Percentiles rank a stretch among this genome's conserved stretches.
Evolutionary conservation across 2,113 vertebrate species (phyloP).

Genomic region (Bos taurus): ARS-UCD2.0 NC_037342.1:54144501-54145000

Average conservation of each 20-base stretch:
- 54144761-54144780: not conserved
- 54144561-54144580: not conserved
- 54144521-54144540: not conserved
- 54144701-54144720: constrained; percentile 14
- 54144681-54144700: not conserved
- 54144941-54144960: not conserved
- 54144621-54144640: not conserved
- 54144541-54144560: not conserved
- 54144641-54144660: not conserved
- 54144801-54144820: not conserved
- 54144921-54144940: not conserved
- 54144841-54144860: not conserved
- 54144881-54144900: not conserved
- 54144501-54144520: not conserved
- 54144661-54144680: not conserved
- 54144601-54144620: not conserved
- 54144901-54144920: not conserved
- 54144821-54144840: not conserved
- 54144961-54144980: not conserved
- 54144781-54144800: constrained; percentile 1
- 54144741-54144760: not conserved
- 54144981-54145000: not conserved
- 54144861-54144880: not conserved
- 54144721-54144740: not conserved
- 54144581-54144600: not conserved